Conservation (phyloP, 1,140 invertebrate species). For the Agraylea sexmaculata region DNA sequence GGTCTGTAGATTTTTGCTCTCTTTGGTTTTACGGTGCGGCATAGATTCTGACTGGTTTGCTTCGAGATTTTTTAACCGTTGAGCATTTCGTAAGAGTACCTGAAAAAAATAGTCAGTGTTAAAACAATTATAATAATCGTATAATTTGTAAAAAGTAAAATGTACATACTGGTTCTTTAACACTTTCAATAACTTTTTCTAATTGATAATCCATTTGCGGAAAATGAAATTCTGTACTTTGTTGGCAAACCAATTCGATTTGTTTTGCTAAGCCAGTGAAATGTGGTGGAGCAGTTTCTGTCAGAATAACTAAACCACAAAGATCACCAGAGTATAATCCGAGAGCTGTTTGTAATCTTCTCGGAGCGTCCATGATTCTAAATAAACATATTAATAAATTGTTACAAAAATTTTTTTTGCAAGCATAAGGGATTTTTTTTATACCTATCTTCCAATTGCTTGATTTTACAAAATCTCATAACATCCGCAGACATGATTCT, state of each 20-base stretch:
- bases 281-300: slow-evolving; percentile 20
- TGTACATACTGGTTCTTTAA: slow-evolving; percentile 32
- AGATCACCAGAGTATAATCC: slow-evolving; percentile 87
- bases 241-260: slow-evolving; percentile 44
- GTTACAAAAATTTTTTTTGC: too few relatives aligned
- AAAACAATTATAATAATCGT: too few relatives aligned
- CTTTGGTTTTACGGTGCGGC: slow-evolving; percentile 18
- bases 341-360: slow-evolving; percentile 84
- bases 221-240: slow-evolving; percentile 83
- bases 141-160: too few relatives aligned
- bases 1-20: slow-evolving; percentile 46
- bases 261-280: slow-evolving; percentile 22
- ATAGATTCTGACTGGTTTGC: slow-evolving; percentile 9
- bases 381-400: background rate
- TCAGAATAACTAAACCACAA: slow-evolving; percentile 66
- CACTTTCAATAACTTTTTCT: slow-evolving; percentile 52
- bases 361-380: slow-evolving; percentile 39
- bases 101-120: slow-evolving; percentile 13
- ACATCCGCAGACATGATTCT: slow-evolving; percentile 77
- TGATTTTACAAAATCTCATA: slow-evolving; percentile 69
- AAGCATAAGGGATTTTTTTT: slow-evolving; percentile 1
- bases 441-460: slow-evolving; percentile 42
- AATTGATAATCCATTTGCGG: slow-evolving; percentile 75
- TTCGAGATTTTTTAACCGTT: slow-evolving; percentile 20
- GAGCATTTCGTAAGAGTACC: slow-evolving; percentile 28